Evolutionary conservation across 2,113 vertebrate species (phyloP).

Genomic region (Haemorhous mexicanus): DNA sequence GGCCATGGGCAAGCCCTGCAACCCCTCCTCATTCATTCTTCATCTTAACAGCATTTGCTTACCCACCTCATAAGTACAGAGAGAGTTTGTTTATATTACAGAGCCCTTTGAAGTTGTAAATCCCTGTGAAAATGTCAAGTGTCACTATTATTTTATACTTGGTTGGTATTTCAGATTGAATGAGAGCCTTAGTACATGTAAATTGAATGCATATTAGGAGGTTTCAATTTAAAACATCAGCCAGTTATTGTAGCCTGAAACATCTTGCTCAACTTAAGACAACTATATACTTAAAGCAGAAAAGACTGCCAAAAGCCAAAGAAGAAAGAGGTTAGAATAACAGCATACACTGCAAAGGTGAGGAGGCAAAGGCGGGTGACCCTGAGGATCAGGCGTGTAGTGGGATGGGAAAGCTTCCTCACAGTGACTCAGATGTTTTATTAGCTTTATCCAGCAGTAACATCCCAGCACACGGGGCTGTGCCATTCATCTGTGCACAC

Average conservation of each 20-base stretch:
- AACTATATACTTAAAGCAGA: conserved; percentile 41
- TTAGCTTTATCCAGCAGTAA: conserved; percentile 61
- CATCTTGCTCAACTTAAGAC: conserved; percentile 68
- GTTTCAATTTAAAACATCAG: conserved; percentile 51
- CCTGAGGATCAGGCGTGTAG: conserved; percentile 9
- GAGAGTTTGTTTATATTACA: neutral
- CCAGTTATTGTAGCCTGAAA: conserved; percentile 56
- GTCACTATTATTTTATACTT: conserved; percentile 60
- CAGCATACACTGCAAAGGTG: conserved; percentile 30
- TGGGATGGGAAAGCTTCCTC: conserved; percentile 50
- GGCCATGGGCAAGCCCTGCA: neutral
- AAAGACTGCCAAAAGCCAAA: conserved; percentile 55
- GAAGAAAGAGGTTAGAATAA: conserved; percentile 68
- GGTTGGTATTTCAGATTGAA: conserved; percentile 48
- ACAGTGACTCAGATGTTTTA: conserved; percentile 19
- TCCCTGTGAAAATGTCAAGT: conserved; percentile 56
- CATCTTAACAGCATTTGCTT: conserved; percentile 2
- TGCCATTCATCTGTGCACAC: conserved; percentile 18
- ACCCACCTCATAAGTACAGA: conserved; percentile 10
- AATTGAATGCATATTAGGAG: conserved; percentile 65
- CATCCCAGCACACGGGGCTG: neutral
- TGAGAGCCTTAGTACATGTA: conserved; percentile 39
- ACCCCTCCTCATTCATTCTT: neutral
- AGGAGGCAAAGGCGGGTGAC: conserved; percentile 44
- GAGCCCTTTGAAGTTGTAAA: conserved; percentile 54